Base-by-base conservation (phyloP, 1,140 invertebrate genomes). In the Pachypeltis micranthus region DNA sequence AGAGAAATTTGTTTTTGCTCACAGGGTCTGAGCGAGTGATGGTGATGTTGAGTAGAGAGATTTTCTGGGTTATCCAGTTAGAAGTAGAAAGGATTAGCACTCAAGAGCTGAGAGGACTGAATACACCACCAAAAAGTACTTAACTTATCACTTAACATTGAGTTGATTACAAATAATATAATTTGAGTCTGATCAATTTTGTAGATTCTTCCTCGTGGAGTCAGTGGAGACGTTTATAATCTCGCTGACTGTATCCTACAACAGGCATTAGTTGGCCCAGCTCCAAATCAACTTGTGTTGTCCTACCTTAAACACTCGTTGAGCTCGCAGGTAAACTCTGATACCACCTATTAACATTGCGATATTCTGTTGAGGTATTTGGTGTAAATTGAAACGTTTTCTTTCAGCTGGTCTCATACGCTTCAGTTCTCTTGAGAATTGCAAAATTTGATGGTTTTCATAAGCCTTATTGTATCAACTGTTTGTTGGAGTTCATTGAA, bases 291-390 rank as follows among this genome's bases (percentile, higher is more conserved):
- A 70, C 74, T 95, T 65, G 87, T 95, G 28, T 77, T 97, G 65
- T 92, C 90, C 19, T 96, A 96, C 75, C 78, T 97, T 28, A 91
- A 89, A 73, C 92, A 97, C 77, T 93, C 89, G 2, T 75, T 96
- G 29, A 88, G 89, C 69, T 89, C 91, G 26, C 90, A 85, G 73
- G 81, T 84, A 69, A 59, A 61, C 27, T 28, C 27, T 12, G 7
- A 21, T 63, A 61, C 63, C 51, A 61, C 56, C 2, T 64, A 66
- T 66, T 61, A 27, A 12, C 7, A 27, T 12, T 23, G 3, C 25
- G 7, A 3, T 61, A 39, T 7, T 39, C 16, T 16, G 16, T 39
- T 16, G 31, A 39, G 31, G n/a, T 4, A 14, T 47, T 4, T 23
- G 3, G 7, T n/a, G 44, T 23, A 61, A 4, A 10, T 25, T 47